These are phyloP conservation scores for Aulostomus chinensis DNA, from an alignment of 2,797 vertebrate genomes.

Conservation along the genomic window DNA sequence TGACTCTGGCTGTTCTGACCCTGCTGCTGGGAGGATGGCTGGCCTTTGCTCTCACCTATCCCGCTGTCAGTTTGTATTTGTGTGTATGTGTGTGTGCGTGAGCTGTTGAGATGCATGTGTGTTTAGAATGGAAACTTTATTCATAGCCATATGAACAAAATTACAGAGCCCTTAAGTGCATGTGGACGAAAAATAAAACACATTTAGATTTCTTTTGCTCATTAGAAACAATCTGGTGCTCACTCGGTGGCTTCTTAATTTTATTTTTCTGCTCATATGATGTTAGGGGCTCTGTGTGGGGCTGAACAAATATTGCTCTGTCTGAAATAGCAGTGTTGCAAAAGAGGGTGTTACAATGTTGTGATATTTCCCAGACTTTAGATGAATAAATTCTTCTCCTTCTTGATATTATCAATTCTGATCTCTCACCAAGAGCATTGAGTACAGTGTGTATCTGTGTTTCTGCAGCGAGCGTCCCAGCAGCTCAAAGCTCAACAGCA, in stretches of 20 bases:
- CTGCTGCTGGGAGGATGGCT: slow-evolving; percentile 88
- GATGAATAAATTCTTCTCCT: no score
- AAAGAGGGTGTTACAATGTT: no score
- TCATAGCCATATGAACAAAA: not conserved
- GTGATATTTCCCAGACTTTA: no score
- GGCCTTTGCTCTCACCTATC: slow-evolving; percentile 77
- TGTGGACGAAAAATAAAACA: not conserved
- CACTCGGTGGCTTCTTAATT: not conserved
- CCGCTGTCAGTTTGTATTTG: slow-evolving; percentile 66
- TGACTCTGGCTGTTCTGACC: slow-evolving; percentile 74
- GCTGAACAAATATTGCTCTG: no score
- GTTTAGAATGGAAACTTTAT: slow-evolving; percentile 3
- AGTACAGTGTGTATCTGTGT: slow-evolving; percentile 9
- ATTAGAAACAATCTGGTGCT: no score
- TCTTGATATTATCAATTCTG: not conserved
- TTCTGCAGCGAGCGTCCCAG: slow-evolving; percentile 71
- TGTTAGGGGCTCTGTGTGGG: no score
- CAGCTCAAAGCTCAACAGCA: slow-evolving; percentile 76
- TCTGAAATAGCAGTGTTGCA: no score
- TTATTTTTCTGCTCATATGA: not conserved
- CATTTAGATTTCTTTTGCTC: no score
- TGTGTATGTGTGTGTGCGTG: not conserved
- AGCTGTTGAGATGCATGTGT: not conserved
- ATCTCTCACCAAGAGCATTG: no score
- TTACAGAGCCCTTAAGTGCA: no score